phyloP scores from a whole-genome alignment of 2,113 vertebrate genomes.

The Apus apus region DNA sequence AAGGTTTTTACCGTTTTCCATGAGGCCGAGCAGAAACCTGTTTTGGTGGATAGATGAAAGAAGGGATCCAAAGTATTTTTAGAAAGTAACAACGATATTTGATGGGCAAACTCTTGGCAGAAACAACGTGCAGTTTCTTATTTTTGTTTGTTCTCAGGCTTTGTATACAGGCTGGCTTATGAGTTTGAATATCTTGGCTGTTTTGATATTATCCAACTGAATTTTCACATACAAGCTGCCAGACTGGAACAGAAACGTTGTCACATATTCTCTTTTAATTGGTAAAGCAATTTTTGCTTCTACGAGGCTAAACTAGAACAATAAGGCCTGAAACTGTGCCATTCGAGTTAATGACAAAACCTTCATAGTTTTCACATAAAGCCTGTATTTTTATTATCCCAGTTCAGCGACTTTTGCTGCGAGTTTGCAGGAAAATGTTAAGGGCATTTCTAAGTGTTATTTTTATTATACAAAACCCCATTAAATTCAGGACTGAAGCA shows the following conservation, averaged over 20 bases:
- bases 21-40: slow-evolving; percentile 33
- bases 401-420: slow-evolving; percentile 19
- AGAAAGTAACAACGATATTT: slow-evolving; percentile 11
- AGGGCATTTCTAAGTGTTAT: slow-evolving; percentile 61
- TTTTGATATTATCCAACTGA: neutral
- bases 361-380: slow-evolving; percentile 30
- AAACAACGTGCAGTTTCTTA: neutral
- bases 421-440: slow-evolving; percentile 28
- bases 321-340: slow-evolving; percentile 39
- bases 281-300: slow-evolving; percentile 42
- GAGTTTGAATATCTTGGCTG: neutral
- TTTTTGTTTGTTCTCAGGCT: slow-evolving; percentile 12
- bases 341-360: slow-evolving; percentile 18
- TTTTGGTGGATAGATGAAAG: slow-evolving; percentile 36
- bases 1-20: slow-evolving; percentile 56
- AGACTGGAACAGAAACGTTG: neutral
- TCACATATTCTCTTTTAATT: slow-evolving; percentile 32
- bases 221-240: neutral
- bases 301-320: slow-evolving; percentile 10
- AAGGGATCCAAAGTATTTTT: slow-evolving; percentile 10
- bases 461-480: slow-evolving; percentile 60
- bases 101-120: neutral
- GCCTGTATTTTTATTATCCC: slow-evolving; percentile 50
- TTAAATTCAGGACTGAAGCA: slow-evolving; percentile 64
- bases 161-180: neutral